phyloP scores from a whole-genome alignment of 2,888 invertebrate genomes.

The Apoda limacodes region DNA sequence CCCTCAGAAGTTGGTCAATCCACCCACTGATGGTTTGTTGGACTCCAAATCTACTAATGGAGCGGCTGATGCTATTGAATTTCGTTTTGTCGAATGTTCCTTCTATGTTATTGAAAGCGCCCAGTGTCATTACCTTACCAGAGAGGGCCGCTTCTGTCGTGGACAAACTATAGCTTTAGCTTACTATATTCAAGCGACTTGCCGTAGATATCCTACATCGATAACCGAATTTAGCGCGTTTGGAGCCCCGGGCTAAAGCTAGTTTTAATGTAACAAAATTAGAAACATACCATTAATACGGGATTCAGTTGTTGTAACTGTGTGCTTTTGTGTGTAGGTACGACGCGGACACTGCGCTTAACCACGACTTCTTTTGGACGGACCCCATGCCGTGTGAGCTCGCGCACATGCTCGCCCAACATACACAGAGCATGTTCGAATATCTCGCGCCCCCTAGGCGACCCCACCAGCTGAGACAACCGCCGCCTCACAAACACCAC shows the following conservation, averaged over 20 bases:
- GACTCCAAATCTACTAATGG: too few species aligned
- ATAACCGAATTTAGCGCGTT: too few species aligned
- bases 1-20: too few species aligned
- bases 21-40: too few species aligned
- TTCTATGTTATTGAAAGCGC: too few species aligned
- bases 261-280: too few species aligned
- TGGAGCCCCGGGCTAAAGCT: too few species aligned
- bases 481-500: constrained; percentile 81
- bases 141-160: not conserved
- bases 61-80: too few species aligned
- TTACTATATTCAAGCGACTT: not conserved
- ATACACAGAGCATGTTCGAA: constrained; percentile 95
- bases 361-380: constrained; percentile 99
- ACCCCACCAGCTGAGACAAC: constrained; percentile 78
- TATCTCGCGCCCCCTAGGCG: constrained; percentile 78
- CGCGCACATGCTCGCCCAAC: constrained; percentile 90
- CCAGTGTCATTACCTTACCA: not conserved
- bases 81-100: too few species aligned
- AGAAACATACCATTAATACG: too few species aligned
- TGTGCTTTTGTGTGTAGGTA: constrained; percentile 34
- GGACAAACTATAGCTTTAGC: not conserved
- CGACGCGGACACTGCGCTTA: constrained; percentile 92
- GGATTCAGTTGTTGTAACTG: not conserved
- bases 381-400: constrained; percentile 96
- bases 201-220: too few species aligned